phyloP scores from a whole-genome alignment of 2,888 invertebrate genomes.

The Pollenia labialis region DNA sequence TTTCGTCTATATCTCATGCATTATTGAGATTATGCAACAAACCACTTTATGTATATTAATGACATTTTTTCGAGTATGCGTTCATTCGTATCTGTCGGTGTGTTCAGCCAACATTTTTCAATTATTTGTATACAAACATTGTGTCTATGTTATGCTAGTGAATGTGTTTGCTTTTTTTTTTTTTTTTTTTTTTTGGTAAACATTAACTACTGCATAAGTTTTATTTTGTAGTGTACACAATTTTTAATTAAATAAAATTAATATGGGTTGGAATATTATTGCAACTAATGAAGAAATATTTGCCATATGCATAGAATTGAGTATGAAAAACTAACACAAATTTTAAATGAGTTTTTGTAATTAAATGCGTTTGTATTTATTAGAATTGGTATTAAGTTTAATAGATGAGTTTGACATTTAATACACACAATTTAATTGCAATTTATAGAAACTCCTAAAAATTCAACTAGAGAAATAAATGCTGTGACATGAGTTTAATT shows the following conservation, averaged over 20 bases:
- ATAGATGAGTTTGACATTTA: conserved; percentile 68
- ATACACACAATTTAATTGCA: conserved; percentile 49
- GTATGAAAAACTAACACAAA: neutral
- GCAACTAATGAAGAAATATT: conserved; percentile 69
- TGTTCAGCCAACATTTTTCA: conserved; percentile 19
- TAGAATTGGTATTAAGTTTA: conserved; percentile 17
- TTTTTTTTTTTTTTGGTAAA: conserved; percentile 4
- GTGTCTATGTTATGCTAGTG: conserved; percentile 1
- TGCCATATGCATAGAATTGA: neutral
- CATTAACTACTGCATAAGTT: neutral
- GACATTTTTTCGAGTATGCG: conserved; percentile 42
- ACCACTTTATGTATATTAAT: conserved; percentile 71
- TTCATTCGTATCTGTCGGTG: neutral
- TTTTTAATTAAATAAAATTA: conserved; percentile 72
- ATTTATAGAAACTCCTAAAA: conserved; percentile 53
- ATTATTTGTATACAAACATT: conserved; percentile 51
- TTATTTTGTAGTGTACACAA: conserved; percentile 16
- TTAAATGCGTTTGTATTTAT: conserved; percentile 3
- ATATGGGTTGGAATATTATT: conserved; percentile 69
- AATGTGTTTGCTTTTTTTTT: conserved; percentile 6
- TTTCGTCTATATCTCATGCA: conserved; percentile 50
- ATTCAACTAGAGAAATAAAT: conserved; percentile 21
- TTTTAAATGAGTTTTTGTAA: conserved; percentile 48
- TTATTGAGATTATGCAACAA: conserved; percentile 70
- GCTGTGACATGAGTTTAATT: neutral